A percentile compares a stretch with the other conserved stretches of the same genome.
Evolutionary conservation across 2,797 vertebrate species (phyloP).

Genomic region (Todus mexicanus): DNA sequence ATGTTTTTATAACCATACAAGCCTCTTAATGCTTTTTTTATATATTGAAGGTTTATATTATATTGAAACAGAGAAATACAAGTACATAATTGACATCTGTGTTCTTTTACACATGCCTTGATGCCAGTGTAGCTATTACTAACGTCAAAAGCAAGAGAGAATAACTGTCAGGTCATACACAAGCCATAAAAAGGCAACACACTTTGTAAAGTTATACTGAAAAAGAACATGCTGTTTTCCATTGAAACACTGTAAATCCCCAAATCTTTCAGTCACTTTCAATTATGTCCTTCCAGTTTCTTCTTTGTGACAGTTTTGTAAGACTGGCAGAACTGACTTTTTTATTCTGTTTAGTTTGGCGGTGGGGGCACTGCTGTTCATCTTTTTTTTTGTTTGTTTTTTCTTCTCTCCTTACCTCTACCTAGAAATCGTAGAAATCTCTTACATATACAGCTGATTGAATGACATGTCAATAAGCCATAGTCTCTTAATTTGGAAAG

Average conservation of each 20-base stretch:
- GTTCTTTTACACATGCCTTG: not conserved
- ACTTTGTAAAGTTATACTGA: not conserved
- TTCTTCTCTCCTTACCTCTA: not conserved
- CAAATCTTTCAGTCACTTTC: not conserved
- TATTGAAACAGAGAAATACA: not conserved
- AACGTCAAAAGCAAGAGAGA: not conserved
- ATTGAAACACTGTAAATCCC: not conserved
- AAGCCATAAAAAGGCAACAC: not conserved
- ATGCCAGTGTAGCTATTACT: not conserved
- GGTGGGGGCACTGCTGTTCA: accelerated
- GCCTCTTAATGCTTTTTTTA: not conserved
- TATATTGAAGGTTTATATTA: not conserved
- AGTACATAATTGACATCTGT: not conserved
- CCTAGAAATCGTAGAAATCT: not conserved
- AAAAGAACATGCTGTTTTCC: not conserved
- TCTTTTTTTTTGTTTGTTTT: not conserved
- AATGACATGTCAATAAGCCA: not conserved
- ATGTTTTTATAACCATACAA: not conserved
- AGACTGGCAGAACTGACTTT: not conserved
- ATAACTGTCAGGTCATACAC: not conserved
- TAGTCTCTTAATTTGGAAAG: not conserved
- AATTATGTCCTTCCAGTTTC: not conserved
- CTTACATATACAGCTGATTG: not conserved
- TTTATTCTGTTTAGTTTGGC: not conserved
- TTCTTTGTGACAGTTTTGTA: not conserved